Conservation (phyloP, 2,113 vertebrate genomes). For the Oxygymnocypris stewartii region DNA sequence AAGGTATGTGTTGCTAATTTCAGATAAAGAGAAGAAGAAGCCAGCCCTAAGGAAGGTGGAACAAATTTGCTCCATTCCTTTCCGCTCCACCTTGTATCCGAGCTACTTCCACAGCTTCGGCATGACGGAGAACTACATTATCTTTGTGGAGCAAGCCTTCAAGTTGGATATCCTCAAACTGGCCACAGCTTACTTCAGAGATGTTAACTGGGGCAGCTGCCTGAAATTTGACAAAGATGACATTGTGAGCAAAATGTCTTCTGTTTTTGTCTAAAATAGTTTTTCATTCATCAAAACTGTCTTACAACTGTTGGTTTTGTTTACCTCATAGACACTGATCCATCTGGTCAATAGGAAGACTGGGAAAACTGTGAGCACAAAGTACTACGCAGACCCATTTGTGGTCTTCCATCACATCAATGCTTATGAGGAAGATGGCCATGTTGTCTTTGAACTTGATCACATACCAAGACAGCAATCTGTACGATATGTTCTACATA, state of each 20-base stretch:
- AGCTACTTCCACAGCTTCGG: constrained; percentile 97
- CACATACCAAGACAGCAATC: constrained; percentile 78
- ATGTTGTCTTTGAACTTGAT: constrained; percentile 87
- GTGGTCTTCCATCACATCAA: constrained; percentile 92
- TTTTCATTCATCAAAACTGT: not conserved
- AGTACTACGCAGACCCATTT: constrained; percentile 79
- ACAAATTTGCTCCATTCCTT: constrained; percentile 81
- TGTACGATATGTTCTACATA: constrained; percentile 91
- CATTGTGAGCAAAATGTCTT: constrained; percentile 68
- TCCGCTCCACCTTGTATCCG: constrained; percentile 80
- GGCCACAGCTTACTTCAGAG: constrained; percentile 86
- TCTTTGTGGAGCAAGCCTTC: constrained; percentile 91
- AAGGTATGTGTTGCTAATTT: constrained; percentile 6
- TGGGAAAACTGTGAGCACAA: constrained; percentile 72
- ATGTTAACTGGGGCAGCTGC: constrained; percentile 87
- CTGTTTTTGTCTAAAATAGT: not conserved
- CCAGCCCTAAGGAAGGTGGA: constrained; percentile 74
- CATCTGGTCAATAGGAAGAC: constrained; percentile 85
- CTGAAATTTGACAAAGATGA: constrained; percentile 80
- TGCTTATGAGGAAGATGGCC: constrained; percentile 84
- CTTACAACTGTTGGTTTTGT: not conserved
- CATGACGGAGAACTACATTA: constrained; percentile 84
- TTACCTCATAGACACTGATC: constrained; percentile 81
- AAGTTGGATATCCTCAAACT: constrained; percentile 85
- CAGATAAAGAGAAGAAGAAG: constrained; percentile 63